Evolutionary conservation across 2,113 vertebrate species (phyloP), one percentile per base, ranked within the genome.

Genomic region (Phalacrocorax pelagicus): DNA sequence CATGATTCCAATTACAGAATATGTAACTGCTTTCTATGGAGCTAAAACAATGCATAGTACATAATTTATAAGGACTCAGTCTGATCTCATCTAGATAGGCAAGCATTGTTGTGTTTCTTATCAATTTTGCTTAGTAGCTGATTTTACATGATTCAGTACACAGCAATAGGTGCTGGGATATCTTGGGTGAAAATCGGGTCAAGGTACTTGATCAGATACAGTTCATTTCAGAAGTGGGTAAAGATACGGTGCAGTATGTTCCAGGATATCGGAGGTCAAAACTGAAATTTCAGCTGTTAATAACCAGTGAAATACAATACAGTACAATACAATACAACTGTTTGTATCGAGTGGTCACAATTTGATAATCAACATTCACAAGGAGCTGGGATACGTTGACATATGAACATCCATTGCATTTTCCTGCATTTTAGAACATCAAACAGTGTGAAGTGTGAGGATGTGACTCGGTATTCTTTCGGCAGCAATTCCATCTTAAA

Each of bases 121-220:
- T 94, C 49, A 70, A 16, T 89, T 69, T 59, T 7, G 3, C 54
- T 72, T 34, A 47, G 88, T 7, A 47, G 71, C 71, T 92, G 88
- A 86, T 96, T 96, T 94, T 51, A 74, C 80, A 42, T 66, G 85
- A 72, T 42, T 90, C 80, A 42, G 71, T 52, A 57, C 32, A 54
- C 54, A 86, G 77, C 70, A 82, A 3, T 20, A 73, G 44, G 51
- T 70, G 30, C 83, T 75, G 88, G 81, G 38, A 67, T 94, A 92
- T 96, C 86, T 88, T 75, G 80, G 69, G 90, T 94, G 82, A 93
- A 84, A 93, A 95, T 94, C 67, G 65, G 96, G 91, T 73, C 84
- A 81, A 66, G 62, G 67, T 73, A 42, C 59, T 89, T 67, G 38
- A 57, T 92, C 44, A 83, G 81, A 44, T 71, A 24, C 47, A 46